A percentile compares a stretch with the other conserved stretches of the same genome.
Conservation (phyloP, 2,113 vertebrate genomes). For the Stegastes partitus region DNA sequence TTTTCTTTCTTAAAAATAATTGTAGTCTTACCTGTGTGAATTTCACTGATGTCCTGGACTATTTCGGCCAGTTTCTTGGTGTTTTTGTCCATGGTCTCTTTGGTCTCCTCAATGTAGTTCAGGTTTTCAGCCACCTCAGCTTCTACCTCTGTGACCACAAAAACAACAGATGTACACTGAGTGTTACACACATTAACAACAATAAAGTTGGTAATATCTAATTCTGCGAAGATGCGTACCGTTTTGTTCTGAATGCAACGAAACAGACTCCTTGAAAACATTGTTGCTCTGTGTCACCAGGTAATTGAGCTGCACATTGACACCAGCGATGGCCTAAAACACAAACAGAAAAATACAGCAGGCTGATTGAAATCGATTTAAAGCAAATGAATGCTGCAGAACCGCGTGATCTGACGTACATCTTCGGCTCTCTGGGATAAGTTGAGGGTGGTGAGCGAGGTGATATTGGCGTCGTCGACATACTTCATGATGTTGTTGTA, state of each 20-base stretch:
- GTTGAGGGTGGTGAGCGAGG: constrained; percentile 85
- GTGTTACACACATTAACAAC: background rate
- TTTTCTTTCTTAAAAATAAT: background rate
- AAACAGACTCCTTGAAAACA: constrained; percentile 86
- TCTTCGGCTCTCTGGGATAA: constrained; percentile 89
- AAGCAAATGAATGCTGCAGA: background rate
- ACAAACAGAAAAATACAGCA: background rate
- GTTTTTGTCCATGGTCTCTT: constrained; percentile 84
- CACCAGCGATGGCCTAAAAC: constrained; percentile 87
- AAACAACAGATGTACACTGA: background rate
- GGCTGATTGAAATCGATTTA: background rate
- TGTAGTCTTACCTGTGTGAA: constrained; percentile 86
- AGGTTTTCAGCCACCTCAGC: constrained; percentile 81
- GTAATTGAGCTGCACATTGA: constrained; percentile 88
- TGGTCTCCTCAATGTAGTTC: constrained; percentile 87
- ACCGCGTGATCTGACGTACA: constrained; percentile 80
- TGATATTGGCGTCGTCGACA: constrained; percentile 88
- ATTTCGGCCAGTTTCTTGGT: constrained; percentile 81
- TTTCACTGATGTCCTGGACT: constrained; percentile 79
- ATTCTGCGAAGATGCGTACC: constrained; percentile 62
- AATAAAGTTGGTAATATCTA: background rate
- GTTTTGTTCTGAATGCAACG: constrained; percentile 82
- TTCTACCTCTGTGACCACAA: constrained; percentile 81
- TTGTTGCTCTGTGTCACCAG: constrained; percentile 87
- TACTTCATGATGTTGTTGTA: constrained; percentile 94